Base-by-base conservation (phyloP, 2,113 vertebrate genomes). In the Myiopsitta monachus region DNA sequence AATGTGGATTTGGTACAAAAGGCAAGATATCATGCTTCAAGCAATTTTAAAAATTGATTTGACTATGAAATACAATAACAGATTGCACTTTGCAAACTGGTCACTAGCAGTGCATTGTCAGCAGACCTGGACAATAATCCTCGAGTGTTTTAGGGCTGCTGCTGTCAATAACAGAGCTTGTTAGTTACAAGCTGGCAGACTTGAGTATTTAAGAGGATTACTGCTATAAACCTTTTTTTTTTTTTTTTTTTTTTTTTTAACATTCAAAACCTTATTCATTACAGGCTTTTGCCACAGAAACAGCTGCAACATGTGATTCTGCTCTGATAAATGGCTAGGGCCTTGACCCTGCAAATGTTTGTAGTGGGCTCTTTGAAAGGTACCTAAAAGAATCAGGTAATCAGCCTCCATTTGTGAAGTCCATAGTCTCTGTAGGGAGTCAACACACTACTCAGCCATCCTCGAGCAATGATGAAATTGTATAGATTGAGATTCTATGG, bases 181-280 rank as follows among this genome's bases (percentile, higher is more conserved):
- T 98, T 98, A 97, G 98, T 95, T 97, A 97, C 97, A 98, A 98
- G 95, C 97, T 98, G 98, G 95, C 96, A 97, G 94, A 96, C 92
- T 96, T 6, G 85, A 96, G 93, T 97, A 96, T 97, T 98, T 97
- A 98, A 98, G 97, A 98, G 97, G 97, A 98, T 98, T 98, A 97
- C 95, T 96, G 92, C 92, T 96, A 97, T 97, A 98, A 36, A 36
- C 22, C 33, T 15, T 57, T 57, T 57, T 57, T 21, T 13, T 33
- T 19, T 31, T 19, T 54, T 54, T 31, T 28, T 31, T 21, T 33
- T 97, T 97, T 96, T 96, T 94, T 96, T 69, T 95, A 96, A 92
- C 63, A 94, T 97, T 96, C 94, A 92, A 94, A 89, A 67, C 74
- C 57, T 83, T 94, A 86, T 94, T 97, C 93, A 95, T 95, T 97